phyloP scores from a whole-genome alignment of 2,113 vertebrate genomes.

The Falcunculus frontatus region DNA sequence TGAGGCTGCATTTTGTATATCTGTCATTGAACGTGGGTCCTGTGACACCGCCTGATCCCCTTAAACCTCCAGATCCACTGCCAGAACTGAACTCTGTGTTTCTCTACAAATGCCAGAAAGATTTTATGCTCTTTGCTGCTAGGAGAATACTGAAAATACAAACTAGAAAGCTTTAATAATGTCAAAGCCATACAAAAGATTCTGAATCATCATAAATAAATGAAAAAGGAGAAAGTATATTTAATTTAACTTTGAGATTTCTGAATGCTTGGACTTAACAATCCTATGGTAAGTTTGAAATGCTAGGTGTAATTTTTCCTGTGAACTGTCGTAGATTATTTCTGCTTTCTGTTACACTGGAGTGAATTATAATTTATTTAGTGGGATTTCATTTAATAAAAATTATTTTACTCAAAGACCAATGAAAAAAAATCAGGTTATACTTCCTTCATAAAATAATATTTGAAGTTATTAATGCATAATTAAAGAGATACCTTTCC shows the following conservation, averaged over 20 bases:
- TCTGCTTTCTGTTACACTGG: not conserved
- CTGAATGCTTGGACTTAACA: not conserved
- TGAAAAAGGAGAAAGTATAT: not conserved
- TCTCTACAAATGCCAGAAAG: not conserved
- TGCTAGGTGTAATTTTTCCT: not conserved
- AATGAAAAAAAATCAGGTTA: not conserved
- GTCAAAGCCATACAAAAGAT: not conserved
- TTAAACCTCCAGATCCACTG: not conserved
- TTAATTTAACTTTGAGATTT: not conserved
- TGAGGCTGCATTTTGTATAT: not conserved
- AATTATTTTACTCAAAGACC: not conserved
- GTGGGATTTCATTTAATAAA: not conserved
- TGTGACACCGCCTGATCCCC: fast-evolving
- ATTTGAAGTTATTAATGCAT: not conserved
- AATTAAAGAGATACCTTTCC: not conserved
- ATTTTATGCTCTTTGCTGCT: not conserved
- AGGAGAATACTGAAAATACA: not conserved
- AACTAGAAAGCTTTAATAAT: not conserved
- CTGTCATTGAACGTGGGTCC: not conserved
- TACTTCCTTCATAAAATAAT: not conserved
- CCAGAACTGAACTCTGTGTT: not conserved
- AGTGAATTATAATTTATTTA: not conserved
- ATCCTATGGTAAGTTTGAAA: not conserved
- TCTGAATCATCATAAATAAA: not conserved
- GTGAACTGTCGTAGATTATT: not conserved